Evolutionary conservation across 2,797 vertebrate species (phyloP), one percentile per base, ranked within the genome.

Genomic region (Aselliscus stoliczkanus): DNA sequence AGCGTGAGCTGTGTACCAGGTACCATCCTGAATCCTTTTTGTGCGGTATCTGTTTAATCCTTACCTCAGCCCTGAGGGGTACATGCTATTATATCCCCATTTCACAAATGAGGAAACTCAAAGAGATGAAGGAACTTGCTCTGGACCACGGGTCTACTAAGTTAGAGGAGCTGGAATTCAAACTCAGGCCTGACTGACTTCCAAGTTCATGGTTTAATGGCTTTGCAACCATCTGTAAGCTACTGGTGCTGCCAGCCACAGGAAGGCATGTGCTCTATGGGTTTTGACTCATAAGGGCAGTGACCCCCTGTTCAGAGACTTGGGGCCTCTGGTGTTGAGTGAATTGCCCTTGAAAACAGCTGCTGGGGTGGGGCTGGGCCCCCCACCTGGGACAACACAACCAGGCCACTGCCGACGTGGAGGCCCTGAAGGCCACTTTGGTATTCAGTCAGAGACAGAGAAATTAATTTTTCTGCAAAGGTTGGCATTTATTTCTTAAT

Each of bases 401-500:
- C 88, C 60, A 87, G 89, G 70, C 44, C 11, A 50, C 7, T 3
- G n/a, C 17, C 0, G 1, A 80, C 64, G 44, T 58, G 64, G 76
- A 25, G 62, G 23, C 75, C 79, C 86, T 10, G 18, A 67, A 94
- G 73, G 27, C 31, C 67, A 88, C 15, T 44, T 96, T 88, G 47
- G 50, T 86, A 69, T 93, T 73, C 44, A 86, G 15, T 94, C 39
- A 29, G 56, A 90, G 39, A 54, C 64, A 90, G 92, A 92, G 64
- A 91, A 95, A 84, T 69, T 34, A 39, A 34, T 88, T 96, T 96
- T 95, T 87, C 44, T 96, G 93, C 70, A 92, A 95, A 95, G 21
- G 90, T 56, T 96, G 85, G 82, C 96, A 91, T 96, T 95, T 96
- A 91, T 97, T 96, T 94, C 88, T 95, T 97, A 96, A 97, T 85